These are phyloP conservation scores for Rallus limicola DNA, from an alignment of 2,113 vertebrate genomes.

Conservation along the genomic window DNA sequence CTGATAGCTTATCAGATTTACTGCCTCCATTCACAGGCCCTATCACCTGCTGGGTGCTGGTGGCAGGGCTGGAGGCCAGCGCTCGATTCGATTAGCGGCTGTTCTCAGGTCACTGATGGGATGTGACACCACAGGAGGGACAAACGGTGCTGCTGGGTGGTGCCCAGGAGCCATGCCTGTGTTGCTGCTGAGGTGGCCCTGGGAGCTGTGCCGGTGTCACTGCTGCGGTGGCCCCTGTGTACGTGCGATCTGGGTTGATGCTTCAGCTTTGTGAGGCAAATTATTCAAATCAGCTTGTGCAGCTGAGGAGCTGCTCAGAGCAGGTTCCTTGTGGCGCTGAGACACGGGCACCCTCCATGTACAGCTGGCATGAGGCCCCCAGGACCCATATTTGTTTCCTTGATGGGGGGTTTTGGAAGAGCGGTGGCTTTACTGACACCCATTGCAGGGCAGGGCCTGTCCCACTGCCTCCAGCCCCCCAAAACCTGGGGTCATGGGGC, in stretches of 20 bases:
- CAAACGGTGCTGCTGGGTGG: rapidly evolving
- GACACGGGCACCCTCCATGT: rapidly evolving
- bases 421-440: background rate
- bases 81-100: rapidly evolving
- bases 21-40: rapidly evolving
- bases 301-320: background rate
- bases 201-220: rapidly evolving
- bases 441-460: background rate
- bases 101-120: rapidly evolving
- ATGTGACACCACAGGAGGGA: rapidly evolving
- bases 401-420: background rate
- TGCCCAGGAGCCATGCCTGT: rapidly evolving
- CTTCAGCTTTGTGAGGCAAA: background rate
- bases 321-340: rapidly evolving
- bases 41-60: rapidly evolving
- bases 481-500: rapidly evolving
- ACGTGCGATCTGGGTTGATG: background rate
- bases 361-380: rapidly evolving
- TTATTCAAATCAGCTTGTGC: background rate
- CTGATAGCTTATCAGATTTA: background rate
- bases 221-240: rapidly evolving
- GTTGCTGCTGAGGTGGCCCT: rapidly evolving
- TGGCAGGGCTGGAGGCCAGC: background rate
- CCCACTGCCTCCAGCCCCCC: background rate
- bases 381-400: too few relatives aligned